phyloP scores from a whole-genome alignment of 2,797 vertebrate genomes.

The Ispidina picta region DNA sequence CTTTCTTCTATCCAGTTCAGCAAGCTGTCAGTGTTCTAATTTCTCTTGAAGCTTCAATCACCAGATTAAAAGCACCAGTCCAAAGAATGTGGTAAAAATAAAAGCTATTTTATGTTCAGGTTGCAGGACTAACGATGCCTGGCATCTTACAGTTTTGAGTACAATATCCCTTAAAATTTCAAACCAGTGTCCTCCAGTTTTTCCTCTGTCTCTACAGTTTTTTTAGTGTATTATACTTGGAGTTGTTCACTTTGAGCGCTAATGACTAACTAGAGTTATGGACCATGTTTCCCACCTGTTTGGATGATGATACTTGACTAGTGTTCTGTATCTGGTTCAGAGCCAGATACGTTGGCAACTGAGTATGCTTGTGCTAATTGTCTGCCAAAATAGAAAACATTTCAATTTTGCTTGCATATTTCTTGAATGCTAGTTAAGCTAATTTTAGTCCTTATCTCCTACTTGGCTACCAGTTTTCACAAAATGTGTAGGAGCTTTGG shows the following conservation, averaged over 20 bases:
- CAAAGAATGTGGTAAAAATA: background rate
- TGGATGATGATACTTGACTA: background rate
- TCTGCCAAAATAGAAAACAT: background rate
- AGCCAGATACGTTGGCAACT: accelerated
- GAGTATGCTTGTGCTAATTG: background rate
- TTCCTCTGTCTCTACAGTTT: background rate
- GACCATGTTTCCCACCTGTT: background rate
- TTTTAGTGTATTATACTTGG: background rate
- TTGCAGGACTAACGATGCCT: background rate
- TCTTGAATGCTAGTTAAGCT: background rate
- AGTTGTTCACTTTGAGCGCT: background rate
- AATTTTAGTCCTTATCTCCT: background rate
- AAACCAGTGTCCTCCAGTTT: background rate
- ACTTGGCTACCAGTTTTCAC: background rate
- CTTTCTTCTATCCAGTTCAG: background rate
- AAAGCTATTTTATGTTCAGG: background rate
- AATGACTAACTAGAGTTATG: background rate
- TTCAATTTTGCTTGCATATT: background rate
- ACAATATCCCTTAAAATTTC: background rate
- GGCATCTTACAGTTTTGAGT: background rate
- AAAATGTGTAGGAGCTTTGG: background rate
- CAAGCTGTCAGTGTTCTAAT: background rate
- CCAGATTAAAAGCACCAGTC: background rate
- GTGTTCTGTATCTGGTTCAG: background rate
- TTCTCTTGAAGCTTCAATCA: background rate